Conservation (phyloP, 2,888 invertebrate genomes). For the Cerceris rybyensis region DNA sequence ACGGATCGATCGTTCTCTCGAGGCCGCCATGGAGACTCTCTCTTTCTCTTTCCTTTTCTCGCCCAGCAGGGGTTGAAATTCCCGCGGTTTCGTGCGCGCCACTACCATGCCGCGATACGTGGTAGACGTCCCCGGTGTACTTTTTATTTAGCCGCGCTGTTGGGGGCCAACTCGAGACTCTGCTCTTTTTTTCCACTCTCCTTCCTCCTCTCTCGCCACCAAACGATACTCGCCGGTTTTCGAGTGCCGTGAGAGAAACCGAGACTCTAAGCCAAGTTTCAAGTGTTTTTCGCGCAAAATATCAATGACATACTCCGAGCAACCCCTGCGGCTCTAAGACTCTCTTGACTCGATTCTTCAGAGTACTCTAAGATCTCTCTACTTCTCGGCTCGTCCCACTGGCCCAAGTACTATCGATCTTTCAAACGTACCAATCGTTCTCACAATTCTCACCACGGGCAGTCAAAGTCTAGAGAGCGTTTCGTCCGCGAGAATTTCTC, state of each 20-base stretch:
- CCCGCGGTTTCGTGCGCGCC: constrained; percentile 53
- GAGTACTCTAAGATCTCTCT: constrained; percentile 5
- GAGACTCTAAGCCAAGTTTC: constrained; percentile 24
- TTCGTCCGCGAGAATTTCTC: not conserved
- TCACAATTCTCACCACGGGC: constrained; percentile 28
- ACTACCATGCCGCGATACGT: constrained; percentile 45
- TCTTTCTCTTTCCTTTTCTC: constrained; percentile 6
- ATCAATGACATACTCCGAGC: constrained; percentile 10
- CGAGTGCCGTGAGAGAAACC: constrained; percentile 72
- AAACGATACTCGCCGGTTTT: constrained; percentile 48
- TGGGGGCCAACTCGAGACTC: constrained; percentile 67
- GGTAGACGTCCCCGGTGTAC: constrained; percentile 61
- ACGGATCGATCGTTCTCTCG: constrained; percentile 25
- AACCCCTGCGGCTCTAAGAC: constrained; percentile 34
- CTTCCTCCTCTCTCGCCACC: constrained; percentile 12
- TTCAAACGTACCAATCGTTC: constrained; percentile 19
- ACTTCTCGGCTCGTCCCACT: not conserved
- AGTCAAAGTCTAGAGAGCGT: not conserved
- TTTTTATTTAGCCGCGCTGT: constrained; percentile 76
- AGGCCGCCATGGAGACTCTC: constrained; percentile 1
- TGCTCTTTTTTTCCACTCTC: constrained; percentile 59
- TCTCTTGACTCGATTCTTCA: constrained; percentile 23
- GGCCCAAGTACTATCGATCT: not conserved
- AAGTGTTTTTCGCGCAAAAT: constrained; percentile 31
- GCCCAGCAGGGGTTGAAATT: constrained; percentile 72